A percentile compares a stretch with the other conserved stretches of the same genome.
Evolutionary conservation across 2,113 vertebrate species (phyloP).

Genomic region (Xyrauchen texanus): DNA sequence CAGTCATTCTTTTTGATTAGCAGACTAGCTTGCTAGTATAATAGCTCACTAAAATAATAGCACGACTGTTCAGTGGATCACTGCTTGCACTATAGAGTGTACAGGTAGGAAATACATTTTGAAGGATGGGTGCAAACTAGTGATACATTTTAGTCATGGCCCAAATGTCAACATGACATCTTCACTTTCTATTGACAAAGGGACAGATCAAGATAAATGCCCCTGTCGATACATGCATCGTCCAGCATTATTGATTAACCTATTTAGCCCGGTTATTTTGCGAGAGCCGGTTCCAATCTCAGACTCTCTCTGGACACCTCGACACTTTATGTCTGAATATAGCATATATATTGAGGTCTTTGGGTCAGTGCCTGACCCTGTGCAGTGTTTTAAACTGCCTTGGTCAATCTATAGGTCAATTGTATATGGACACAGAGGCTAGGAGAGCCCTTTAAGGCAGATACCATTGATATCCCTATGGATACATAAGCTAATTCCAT

Average conservation of each 20-base stretch:
- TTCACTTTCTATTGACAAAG: slow-evolving; percentile 74
- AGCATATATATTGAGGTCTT: background rate
- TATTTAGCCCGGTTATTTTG: slow-evolving; percentile 65
- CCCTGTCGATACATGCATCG: slow-evolving; percentile 66
- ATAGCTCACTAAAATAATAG: slow-evolving; percentile 10
- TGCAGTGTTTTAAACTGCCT: slow-evolving; percentile 34
- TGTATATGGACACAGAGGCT: background rate
- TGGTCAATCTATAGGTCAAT: slow-evolving; percentile 42
- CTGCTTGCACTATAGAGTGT: slow-evolving; percentile 36
- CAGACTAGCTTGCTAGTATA: background rate
- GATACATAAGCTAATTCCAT: background rate
- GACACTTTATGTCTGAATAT: slow-evolving; percentile 30
- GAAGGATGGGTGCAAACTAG: slow-evolving; percentile 51
- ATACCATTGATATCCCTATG: background rate
- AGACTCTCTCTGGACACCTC: slow-evolving; percentile 49
- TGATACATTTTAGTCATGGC: background rate
- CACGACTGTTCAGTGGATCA: slow-evolving; percentile 58
- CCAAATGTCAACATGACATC: slow-evolving; percentile 54
- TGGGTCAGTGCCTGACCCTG: slow-evolving; percentile 29
- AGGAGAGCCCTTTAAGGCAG: background rate
- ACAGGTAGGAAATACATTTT: slow-evolving; percentile 62
- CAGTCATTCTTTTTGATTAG: slow-evolving; percentile 13
- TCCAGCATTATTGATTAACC: slow-evolving; percentile 74
- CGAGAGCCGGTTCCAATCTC: slow-evolving; percentile 53
- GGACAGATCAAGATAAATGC: slow-evolving; percentile 78